Base-by-base conservation (phyloP, 2,888 invertebrate species). In the Pristionchus entomophagus region DNA sequence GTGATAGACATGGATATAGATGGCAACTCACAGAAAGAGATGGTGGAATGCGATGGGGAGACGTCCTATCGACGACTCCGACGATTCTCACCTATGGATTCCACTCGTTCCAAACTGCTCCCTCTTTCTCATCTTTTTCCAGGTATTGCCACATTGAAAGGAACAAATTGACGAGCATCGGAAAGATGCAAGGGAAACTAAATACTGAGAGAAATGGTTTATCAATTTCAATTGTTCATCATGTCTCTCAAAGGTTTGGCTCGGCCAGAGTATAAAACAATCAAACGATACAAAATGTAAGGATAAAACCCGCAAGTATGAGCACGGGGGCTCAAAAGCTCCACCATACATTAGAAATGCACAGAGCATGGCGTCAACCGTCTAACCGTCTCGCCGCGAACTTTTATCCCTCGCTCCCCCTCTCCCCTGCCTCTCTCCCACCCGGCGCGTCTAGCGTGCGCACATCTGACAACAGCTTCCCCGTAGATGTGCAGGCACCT, bases 171-270 rank as follows among this genome's bases (percentile, higher is more conserved):
- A 80, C 4, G 22, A 32, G 22, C 6, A 51, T 80, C 29, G 19
- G 4, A 10, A 51, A 6, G 78, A 80, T 49, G 32, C 29, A 29
- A 49, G n/a, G n/a, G n/a, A n/a, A n/a, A n/a, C n/a, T 26, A n/a
- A 19, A 45, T 19, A 8, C 17, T 80, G 78, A 69, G 73, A 85
- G 85, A 85, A 85, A 85, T 85, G 85, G 85, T 59, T 85, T 85
- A 59, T 59, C 56, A 29, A 41, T 62, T 32, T 19, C n/a, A 85
- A 85, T 53, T 77, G 56, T 38, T 85, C 85, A 77, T 85, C 85
- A 85, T 77, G 26, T 10, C 85, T 85, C 77, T 85, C 83, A 82
- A 59, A 35, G 29, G 29, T 38, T n/a, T 59, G 82, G 78, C 78
- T 80, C 78, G 49, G 78, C 78, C 78, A 80, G n/a, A n/a, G 78